phyloP scores from a whole-genome alignment of 2,888 invertebrate species.

The Nemotelus pantherinus region DNA sequence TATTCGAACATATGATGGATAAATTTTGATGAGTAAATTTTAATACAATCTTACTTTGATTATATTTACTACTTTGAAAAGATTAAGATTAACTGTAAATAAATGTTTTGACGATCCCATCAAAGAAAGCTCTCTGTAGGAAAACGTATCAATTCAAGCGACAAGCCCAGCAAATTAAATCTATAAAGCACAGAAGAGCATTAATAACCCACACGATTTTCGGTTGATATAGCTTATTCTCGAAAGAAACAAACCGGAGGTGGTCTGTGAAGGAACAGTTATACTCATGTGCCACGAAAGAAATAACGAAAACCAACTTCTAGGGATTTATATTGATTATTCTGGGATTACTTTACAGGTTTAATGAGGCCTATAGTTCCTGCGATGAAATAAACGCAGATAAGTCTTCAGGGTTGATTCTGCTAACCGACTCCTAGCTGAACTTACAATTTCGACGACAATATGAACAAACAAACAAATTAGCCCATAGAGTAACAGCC shows the following conservation, averaged over 20 bases:
- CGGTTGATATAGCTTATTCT: background rate
- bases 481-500: constrained; percentile 29
- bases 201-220: constrained; percentile 16
- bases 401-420: too few relatives aligned
- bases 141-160: background rate
- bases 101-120: too few relatives aligned
- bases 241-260: background rate
- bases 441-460: too few relatives aligned
- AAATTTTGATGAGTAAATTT: too few relatives aligned
- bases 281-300: background rate
- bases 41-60: too few relatives aligned
- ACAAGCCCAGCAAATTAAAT: background rate
- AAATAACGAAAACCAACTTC: constrained; percentile 6
- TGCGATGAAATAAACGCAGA: background rate
- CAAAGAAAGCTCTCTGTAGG: too few relatives aligned
- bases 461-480: constrained; percentile 4
- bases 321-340: constrained; percentile 40
- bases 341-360: constrained; percentile 38
- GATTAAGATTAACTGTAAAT: too few relatives aligned
- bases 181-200: background rate
- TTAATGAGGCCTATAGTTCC: constrained; percentile 31
- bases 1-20: too few relatives aligned
- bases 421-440: too few relatives aligned
- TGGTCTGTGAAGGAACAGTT: background rate
- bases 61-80: too few relatives aligned